Evolutionary conservation across 2,888 invertebrate genomes (phyloP), one percentile per base, ranked within the genome.

Genomic region (Ectobius pallidus): DNA sequence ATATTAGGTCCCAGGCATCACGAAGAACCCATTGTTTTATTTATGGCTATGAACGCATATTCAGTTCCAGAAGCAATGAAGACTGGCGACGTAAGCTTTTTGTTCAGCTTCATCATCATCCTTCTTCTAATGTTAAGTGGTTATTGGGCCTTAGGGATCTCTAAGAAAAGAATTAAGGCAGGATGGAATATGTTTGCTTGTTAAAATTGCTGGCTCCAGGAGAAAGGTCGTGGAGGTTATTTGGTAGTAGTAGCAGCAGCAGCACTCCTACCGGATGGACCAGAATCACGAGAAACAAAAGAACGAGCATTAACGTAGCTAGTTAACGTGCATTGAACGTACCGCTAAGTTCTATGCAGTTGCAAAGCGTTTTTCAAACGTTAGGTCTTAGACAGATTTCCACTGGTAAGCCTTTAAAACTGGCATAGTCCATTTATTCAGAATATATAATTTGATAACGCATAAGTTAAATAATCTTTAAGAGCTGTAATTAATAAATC

Each of bases 81-180:
- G 20, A 18, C 25, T 52, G 52, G 22, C 14, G 9, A 52, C 22
- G 20, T 39, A 39, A 39, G 6, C 25, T 52, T 52, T 52, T 52
- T 52, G 3, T 14, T 52, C 3, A 52, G 25, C 52, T 52, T 52
- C 52, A 52, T 52, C 52, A 52, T 52, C 52, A 25, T 52, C 25
- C 52, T 52, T 52, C 52, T 52, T 52, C 11, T 52, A 52, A 52
- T 22, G 52, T 52, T 52, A 52, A 52, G 52, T 52, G 52, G 52
- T 52, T 52, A 52, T 52, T 18, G 52, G 22, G 52, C 52, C 22
- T 52, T 52, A 52, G 25, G 25, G 52, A 52, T 16, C 52, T 52
- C 52, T 25, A 6, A 22, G 22, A 52, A 25, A 52, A 52, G 22
- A 52, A 52, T 52, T 52, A 52, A 52, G 52, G 22, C 25, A 52